These are phyloP conservation scores for Sthenelais limicola DNA, from an alignment of 2,888 invertebrate species.

Conservation along the genomic window DNA sequence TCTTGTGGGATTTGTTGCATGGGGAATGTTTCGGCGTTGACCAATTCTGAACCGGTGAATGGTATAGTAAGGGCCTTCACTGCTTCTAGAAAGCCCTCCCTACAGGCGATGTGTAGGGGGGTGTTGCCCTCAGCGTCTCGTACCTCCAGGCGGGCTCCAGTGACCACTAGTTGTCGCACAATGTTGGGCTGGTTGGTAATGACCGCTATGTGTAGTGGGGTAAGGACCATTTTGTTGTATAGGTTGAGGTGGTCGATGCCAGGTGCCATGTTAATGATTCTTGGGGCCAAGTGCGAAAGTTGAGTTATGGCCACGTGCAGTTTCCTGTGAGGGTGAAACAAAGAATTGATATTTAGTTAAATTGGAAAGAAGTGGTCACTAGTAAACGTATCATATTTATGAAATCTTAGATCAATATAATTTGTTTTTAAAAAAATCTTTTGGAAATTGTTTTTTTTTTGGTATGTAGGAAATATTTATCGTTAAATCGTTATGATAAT, in stretches of 20 bases:
- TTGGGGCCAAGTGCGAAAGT: conserved; percentile 81
- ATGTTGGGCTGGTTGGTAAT: conserved; percentile 83
- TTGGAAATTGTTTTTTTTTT: too few relatives aligned
- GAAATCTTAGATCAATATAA: background rate
- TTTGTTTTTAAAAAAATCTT: too few relatives aligned
- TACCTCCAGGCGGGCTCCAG: conserved; percentile 80
- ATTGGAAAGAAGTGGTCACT: background rate
- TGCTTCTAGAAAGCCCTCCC: conserved; percentile 80
- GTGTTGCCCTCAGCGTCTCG: conserved; percentile 88
- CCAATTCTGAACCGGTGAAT: conserved; percentile 48
- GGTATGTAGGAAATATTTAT: too few relatives aligned
- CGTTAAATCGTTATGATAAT: too few relatives aligned
- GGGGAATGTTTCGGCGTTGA: background rate
- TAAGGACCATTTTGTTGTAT: conserved; percentile 82
- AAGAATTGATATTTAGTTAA: background rate
- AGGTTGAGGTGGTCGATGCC: conserved; percentile 84
- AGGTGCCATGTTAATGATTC: conserved; percentile 84
- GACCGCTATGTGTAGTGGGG: conserved; percentile 90
- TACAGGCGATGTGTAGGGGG: conserved; percentile 87
- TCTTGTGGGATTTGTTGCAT: conserved; percentile 37
- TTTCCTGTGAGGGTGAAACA: conserved; percentile 76
- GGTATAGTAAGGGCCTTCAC: conserved; percentile 81
- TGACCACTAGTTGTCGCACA: conserved; percentile 83
- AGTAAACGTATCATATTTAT: background rate
- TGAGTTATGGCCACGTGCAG: conserved; percentile 89